Evolutionary conservation across 2,113 vertebrate genomes (phyloP).

Genomic region (Chloropsis cyanopogon): DNA sequence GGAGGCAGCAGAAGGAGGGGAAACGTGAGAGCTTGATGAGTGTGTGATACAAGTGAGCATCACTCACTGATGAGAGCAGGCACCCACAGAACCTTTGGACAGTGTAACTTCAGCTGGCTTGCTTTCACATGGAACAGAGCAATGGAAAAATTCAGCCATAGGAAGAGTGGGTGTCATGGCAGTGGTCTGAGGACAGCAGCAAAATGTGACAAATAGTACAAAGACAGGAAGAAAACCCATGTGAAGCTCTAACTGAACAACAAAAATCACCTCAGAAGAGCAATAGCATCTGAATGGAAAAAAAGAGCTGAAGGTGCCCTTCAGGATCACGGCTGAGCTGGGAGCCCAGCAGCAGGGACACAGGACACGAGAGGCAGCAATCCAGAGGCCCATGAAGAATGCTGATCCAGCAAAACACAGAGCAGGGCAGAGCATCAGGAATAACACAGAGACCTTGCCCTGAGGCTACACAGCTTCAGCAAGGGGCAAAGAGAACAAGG

Average conservation of each 20-base stretch:
- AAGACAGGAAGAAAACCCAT: not conserved
- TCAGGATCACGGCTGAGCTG: not conserved
- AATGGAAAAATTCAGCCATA: not conserved
- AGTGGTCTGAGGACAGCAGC: not conserved
- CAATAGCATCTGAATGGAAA: not conserved
- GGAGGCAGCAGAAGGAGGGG: not conserved
- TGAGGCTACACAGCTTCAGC: not conserved
- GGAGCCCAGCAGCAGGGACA: not conserved
- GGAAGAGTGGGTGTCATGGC: not conserved
- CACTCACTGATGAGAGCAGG: not conserved
- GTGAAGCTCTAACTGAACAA: not conserved
- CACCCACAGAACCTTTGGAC: not conserved
- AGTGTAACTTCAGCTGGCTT: not conserved
- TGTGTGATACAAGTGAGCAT: not conserved
- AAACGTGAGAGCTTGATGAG: not conserved
- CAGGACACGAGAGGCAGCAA: accelerated
- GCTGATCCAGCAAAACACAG: not conserved
- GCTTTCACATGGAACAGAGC: not conserved
- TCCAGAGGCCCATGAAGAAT: not conserved
- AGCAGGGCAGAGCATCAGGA: not conserved
- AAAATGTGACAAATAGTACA: not conserved
- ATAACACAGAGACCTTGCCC: not conserved
- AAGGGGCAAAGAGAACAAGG: not conserved
- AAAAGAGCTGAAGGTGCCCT: not conserved
- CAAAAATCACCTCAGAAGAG: not conserved